A percentile compares a stretch with the other conserved stretches of the same genome.
Conservation (phyloP, 2,888 invertebrate species). For the Parasteatoda lunata region DNA sequence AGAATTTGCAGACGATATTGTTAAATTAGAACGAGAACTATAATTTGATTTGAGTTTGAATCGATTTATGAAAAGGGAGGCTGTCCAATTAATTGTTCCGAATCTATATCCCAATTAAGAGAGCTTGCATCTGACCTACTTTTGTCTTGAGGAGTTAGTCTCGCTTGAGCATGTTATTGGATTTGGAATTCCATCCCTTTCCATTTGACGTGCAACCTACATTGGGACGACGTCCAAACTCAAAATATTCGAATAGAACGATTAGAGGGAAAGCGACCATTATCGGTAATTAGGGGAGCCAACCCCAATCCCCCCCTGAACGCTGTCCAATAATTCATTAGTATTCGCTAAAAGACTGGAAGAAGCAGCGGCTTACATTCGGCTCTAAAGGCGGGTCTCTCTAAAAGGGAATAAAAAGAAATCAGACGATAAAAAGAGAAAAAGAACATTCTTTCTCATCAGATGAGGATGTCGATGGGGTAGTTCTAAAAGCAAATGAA, state of each 20-base stretch:
- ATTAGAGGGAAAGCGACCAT: conserved; percentile 50
- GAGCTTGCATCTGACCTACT: conserved; percentile 28
- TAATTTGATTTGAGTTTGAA: too few relatives aligned
- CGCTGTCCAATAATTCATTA: conserved; percentile 54
- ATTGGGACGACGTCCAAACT: conserved; percentile 42
- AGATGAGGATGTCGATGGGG: not conserved
- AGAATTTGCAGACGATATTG: too few relatives aligned
- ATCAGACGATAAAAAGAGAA: not conserved
- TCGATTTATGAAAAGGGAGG: too few relatives aligned
- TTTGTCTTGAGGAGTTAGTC: conserved; percentile 4
- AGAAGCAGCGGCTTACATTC: not conserved
- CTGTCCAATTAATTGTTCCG: too few relatives aligned
- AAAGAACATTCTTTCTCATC: conserved; percentile 2
- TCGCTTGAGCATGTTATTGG: conserved; percentile 54
- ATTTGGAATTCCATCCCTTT: conserved; percentile 30
- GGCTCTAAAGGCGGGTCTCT: not conserved
- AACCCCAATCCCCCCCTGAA: conserved; percentile 4
- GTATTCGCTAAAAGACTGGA: conserved; percentile 34
- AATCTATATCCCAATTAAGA: too few relatives aligned
- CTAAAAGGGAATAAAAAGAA: not conserved
- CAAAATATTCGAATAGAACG: conserved; percentile 14
- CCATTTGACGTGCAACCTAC: conserved; percentile 39
- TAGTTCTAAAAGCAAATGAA: not conserved
- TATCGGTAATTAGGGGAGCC: conserved; percentile 40
- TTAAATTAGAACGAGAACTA: too few relatives aligned